Conservation (phyloP, 1,140 invertebrate species). For the Drosophila trapezifrons region DNA sequence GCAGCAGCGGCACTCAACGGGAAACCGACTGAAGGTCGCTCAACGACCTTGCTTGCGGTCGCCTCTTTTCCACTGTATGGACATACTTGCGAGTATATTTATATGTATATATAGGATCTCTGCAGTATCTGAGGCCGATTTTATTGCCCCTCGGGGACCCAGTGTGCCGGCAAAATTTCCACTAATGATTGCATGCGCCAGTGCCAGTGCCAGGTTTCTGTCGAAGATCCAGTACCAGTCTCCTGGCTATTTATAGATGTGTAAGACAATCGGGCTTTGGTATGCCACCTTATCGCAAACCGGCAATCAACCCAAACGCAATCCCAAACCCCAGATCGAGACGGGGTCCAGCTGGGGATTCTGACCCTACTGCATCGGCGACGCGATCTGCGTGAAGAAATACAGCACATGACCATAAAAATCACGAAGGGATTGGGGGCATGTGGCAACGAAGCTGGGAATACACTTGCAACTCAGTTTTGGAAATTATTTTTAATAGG, state of each 20-base stretch:
- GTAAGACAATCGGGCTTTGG: conserved; percentile 71
- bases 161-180: conserved; percentile 56
- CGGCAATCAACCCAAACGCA: conserved; percentile 58
- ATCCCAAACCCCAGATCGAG: conserved; percentile 23
- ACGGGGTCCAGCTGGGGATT: conserved; percentile 25
- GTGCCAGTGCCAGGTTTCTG: conserved; percentile 25
- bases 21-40: conserved; percentile 67
- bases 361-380: conserved; percentile 53
- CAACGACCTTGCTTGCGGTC: conserved; percentile 82
- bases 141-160: conserved; percentile 59
- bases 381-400: conserved; percentile 78
- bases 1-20: conserved; percentile 48
- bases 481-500: neutral
- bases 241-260: conserved; percentile 72
- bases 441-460: conserved; percentile 6
- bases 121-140: conserved; percentile 60
- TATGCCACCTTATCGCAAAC: conserved; percentile 73
- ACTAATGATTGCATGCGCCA: conserved; percentile 79
- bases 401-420: conserved; percentile 73
- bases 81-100: conserved; percentile 12
- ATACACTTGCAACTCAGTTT: conserved; percentile 8
- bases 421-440: conserved; percentile 48
- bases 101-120: conserved; percentile 10
- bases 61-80: conserved; percentile 23
- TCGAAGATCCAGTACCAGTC: conserved; percentile 14